Conservation (phyloP, 2,888 invertebrate species). For the Thecophora atra region DNA sequence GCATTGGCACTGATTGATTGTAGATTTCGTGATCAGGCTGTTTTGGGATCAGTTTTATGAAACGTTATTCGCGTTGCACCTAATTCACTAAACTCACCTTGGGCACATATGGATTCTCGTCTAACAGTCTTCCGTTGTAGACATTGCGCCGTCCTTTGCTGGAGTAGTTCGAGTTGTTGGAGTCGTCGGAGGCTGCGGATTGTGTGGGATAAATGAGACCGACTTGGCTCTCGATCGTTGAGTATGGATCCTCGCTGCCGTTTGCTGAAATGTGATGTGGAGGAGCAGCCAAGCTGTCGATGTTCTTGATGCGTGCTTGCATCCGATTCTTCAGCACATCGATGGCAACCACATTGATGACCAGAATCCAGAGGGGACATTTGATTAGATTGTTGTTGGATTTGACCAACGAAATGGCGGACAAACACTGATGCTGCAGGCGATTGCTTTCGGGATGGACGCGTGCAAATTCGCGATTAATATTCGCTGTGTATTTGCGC, state of each 20-base stretch:
- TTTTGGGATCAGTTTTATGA: background rate
- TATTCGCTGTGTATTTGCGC: conserved; percentile 76
- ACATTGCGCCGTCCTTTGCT: conserved; percentile 60
- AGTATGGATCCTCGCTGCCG: conserved; percentile 64
- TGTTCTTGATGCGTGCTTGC: conserved; percentile 67
- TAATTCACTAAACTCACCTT: conserved; percentile 52
- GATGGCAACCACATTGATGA: conserved; percentile 81
- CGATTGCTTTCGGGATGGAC: conserved; percentile 75
- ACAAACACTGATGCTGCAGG: conserved; percentile 76
- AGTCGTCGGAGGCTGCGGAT: conserved; percentile 57
- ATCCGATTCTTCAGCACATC: conserved; percentile 79
- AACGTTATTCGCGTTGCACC: too few species aligned
- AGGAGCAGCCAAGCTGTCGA: conserved; percentile 57
- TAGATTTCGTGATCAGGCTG: conserved; percentile 63
- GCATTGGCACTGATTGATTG: conserved; percentile 53
- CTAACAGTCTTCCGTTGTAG: conserved; percentile 56
- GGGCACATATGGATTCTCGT: conserved; percentile 63
- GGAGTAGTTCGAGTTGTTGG: conserved; percentile 56
- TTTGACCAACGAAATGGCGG: conserved; percentile 77
- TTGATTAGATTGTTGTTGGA: conserved; percentile 74
- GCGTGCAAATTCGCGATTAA: conserved; percentile 73
- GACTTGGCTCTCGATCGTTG: conserved; percentile 65
- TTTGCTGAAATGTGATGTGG: conserved; percentile 50
- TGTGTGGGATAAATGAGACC: conserved; percentile 61
- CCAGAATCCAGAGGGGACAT: conserved; percentile 81